Evolutionary conservation across 2,113 vertebrate species (phyloP), one percentile per base, ranked within the genome.

Genomic region (Promerops cafer): DNA sequence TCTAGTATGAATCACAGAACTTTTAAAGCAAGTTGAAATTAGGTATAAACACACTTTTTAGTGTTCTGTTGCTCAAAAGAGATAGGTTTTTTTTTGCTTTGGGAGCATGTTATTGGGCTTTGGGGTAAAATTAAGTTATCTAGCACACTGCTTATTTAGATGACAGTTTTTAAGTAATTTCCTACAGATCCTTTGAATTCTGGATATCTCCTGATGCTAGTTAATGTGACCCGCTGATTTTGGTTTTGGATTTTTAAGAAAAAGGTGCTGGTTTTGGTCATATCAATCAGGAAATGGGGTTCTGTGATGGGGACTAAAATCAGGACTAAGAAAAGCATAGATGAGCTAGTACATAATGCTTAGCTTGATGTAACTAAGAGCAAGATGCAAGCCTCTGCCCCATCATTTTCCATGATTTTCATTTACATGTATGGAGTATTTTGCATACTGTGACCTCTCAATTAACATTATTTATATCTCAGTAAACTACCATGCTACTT

Each of bases 401-500:
- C 84, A 91, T 90, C 47, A 8, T 74, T 87, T 93, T 94, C 78
- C 74, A 71, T 84, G 4, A 71, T 90, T 89, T 95, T 95, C 49
- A 83, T 61, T 87, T 4, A 27, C 44, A 30, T 63, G 53, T 82
- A 66, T 54, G 35, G 83, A 96, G 82, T 96, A 89, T 91, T 98
- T 98, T 98, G 96, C 95, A 96, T 97, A 97, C 93, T 97, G 89
- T 94, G 96, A 93, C 95, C 88, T 97, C 96, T 96, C 96, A 97
- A 96, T 98, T 98, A 97, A 94, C 23, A 1, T 97, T 97, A 95
- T 98, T 98, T 98, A 97, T 97, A 93, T 97, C 96, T 97, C 97
- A 97, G 97, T 97, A 98, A 97, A 98, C 96, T 85, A 86, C 93
- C 95, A 85, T 68, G 83, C 93, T 97, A 96, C 95, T 98, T 98